Base-by-base conservation (phyloP, 2,888 invertebrate species). In the Patella caerulea region DNA sequence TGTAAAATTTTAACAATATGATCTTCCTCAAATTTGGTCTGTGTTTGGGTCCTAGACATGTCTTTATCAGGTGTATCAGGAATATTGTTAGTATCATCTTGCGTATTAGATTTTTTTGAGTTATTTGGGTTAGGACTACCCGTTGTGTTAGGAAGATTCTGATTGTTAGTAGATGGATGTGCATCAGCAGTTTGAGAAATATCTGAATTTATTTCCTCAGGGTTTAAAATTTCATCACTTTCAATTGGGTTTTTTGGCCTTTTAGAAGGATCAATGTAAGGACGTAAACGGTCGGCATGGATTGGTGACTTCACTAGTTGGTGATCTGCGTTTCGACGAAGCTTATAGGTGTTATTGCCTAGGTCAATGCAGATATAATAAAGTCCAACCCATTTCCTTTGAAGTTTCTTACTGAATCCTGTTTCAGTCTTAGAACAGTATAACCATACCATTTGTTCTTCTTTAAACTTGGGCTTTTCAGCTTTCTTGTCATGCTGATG, bases 371-470 rank as follows among this genome's bases (percentile, higher is more conserved):
- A 34, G 55, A 79, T 79, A 19, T 53, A 73, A 34, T 71, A 78
- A 15, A 79, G 75, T 7, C 73, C 71, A 56, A 71, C 15, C 65
- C 54, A 65, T 52, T 75, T 76, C 11, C 45, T 73, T 71, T 55
- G 72, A 11, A 81, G 72, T 65, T 81, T 81, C 7, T 74, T 74
- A 29, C 79, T 79, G 7, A 70, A 19, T 3, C 81, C 81, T 12
- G 71, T 71, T 4, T 75, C 74, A 55, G 74, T 70, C 56, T 81
- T 77, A 12, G 54, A 71, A 19, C 71, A 69, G 14, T 53, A 71
- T 24, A 78, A n/a, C 74, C 70, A 78, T 55, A 74, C 74, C 54
- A 52, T 15, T 19, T 78, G 65, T 12, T 29, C 71, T 19, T 71
- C 34, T 19, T 29, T 53, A 29, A 74, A 78, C 4, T 52, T 65